phyloP scores from a whole-genome alignment of 2,797 vertebrate genomes.

The Squalus acanthias region DNA sequence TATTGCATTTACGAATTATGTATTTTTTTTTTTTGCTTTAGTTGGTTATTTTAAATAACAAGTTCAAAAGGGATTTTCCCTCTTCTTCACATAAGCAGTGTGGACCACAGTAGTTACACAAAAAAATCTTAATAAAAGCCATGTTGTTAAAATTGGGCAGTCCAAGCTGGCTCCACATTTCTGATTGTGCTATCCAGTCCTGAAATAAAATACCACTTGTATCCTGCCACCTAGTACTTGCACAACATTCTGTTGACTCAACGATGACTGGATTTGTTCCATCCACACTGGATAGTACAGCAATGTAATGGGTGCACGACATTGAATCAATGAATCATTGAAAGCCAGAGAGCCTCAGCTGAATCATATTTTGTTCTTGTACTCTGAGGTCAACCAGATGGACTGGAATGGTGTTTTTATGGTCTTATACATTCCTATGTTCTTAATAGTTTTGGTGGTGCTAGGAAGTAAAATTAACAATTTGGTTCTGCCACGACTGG shows the following conservation, averaged over 20 bases:
- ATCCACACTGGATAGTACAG: not conserved
- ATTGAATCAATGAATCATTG: not conserved
- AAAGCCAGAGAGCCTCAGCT: not conserved
- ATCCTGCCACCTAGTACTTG: not conserved
- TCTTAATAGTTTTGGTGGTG: not conserved
- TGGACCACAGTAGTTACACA: no score
- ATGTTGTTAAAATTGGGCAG: not conserved
- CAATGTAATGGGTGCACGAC: not conserved
- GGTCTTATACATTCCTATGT: not conserved
- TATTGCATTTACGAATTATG: not conserved
- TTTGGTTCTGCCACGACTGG: not conserved
- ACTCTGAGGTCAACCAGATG: not conserved
- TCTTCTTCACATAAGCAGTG: not conserved
- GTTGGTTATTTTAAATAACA: not conserved
- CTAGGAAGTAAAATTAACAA: not conserved
- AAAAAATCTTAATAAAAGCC: not conserved
- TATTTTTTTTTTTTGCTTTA: not conserved
- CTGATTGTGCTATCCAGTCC: not conserved
- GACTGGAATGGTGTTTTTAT: not conserved
- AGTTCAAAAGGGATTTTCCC: not conserved
- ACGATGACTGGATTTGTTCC: not conserved
- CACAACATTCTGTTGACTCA: not conserved
- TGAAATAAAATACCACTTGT: conserved; percentile 3
- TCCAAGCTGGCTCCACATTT: not conserved
- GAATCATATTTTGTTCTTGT: not conserved